Base-by-base conservation (phyloP, 2,797 vertebrate genomes). In the Falco berigora region DNA sequence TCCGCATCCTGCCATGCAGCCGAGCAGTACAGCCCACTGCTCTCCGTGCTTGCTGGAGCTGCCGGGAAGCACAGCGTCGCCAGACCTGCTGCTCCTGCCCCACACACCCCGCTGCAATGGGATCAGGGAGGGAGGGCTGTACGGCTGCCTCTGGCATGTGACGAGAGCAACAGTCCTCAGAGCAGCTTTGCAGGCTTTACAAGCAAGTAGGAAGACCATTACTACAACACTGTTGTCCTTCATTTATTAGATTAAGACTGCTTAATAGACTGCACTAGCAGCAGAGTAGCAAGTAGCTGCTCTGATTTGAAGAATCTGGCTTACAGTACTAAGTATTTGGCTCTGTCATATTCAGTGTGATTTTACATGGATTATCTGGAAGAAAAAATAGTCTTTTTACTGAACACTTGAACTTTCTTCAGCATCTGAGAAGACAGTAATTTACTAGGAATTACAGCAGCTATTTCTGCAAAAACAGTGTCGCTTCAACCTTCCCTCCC, bases 21-120 rank as follows among this genome's bases (percentile, higher is more conserved):
- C 0, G 0, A 56, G 69, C 2, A 4, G 27, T 16, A 62, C 67
- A 17, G 28, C 61, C 14, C 1, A 0, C 38, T 10, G 61, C 69
- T 59, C 69, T 25, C 46, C 8, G 64, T 4, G 17, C 11, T 8
- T 4, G 15, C 72, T n/a, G 1, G 2, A 63, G 32, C 49, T 4
- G 4, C 7, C 0, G 2, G 67, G 55, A 25, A 64, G 46, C 10
- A 1, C 6, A 10, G 27, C 63, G 58, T 82, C 68, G 49, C 36
- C 30, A 12, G 10, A 7, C 8, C 46, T 32, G 50, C 49, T 44
- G 53, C 40, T 62, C 52, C 6, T 16, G 7, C 21, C 49, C 72
- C 44, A 50, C 75, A 73, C 12, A 6, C 15, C 46, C 21, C 4
- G 49, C 62, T 55, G 69, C 40, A 13, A 1, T 1, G 22, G 40